Conservation (phyloP, 2,888 invertebrate genomes). For the Eilema sororculum region DNA sequence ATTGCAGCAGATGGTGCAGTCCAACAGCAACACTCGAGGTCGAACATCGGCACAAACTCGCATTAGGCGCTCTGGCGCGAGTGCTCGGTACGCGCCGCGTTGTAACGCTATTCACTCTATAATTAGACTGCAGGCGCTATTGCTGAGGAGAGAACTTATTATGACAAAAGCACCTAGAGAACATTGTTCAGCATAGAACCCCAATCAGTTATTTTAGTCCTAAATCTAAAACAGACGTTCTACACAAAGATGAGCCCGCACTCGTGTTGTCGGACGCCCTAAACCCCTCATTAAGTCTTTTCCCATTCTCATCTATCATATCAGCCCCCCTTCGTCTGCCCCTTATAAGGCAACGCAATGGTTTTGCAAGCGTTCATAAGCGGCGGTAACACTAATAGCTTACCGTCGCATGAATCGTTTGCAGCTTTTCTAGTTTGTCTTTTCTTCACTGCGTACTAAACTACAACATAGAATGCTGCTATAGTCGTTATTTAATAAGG, state of each 20-base stretch:
- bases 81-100: slow-evolving; percentile 27
- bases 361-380: not conserved
- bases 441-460: not conserved
- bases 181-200: slow-evolving; percentile 11
- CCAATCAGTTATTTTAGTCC: not conserved
- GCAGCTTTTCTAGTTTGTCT: no score
- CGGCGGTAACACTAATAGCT: not conserved
- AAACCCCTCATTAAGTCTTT: not conserved
- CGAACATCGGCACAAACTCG: not conserved
- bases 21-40: not conserved
- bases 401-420: not conserved
- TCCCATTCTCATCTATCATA: not conserved
- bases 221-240: not conserved
- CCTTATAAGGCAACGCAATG: not conserved
- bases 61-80: not conserved
- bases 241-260: not conserved
- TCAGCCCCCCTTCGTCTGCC: not conserved
- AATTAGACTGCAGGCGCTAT: slow-evolving; percentile 31
- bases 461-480: not conserved
- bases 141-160: slow-evolving; percentile 20
- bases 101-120: slow-evolving; percentile 2
- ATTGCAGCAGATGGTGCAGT: not conserved
- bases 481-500: not conserved
- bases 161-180: slow-evolving; percentile 34
- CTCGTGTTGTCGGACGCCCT: not conserved